Conservation (phyloP, 2,113 vertebrate species). For the Calyptomena viridis region DNA sequence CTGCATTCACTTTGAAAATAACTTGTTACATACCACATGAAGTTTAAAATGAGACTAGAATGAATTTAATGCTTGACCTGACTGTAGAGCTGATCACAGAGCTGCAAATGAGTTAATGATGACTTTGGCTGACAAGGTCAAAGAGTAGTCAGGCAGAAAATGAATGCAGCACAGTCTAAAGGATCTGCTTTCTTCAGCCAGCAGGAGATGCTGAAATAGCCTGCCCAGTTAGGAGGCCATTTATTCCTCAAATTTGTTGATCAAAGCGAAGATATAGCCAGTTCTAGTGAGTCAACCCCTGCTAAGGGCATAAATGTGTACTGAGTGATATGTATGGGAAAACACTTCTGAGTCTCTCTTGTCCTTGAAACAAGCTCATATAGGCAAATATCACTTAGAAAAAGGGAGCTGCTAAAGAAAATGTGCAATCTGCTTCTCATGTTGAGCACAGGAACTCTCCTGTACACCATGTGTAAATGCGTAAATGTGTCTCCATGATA, state of each 20-base stretch:
- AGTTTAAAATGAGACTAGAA: constrained; percentile 15
- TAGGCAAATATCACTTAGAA: not conserved
- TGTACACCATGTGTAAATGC: accelerated
- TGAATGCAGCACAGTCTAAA: not conserved
- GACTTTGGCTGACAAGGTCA: constrained; percentile 26
- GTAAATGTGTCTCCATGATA: not conserved
- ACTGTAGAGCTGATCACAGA: not conserved
- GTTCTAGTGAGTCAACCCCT: not conserved
- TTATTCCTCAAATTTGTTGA: not conserved
- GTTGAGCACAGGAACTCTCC: not conserved
- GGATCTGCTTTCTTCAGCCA: not conserved
- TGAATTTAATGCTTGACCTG: not conserved
- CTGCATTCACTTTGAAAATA: not conserved
- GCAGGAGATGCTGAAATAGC: not conserved
- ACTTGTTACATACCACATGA: not conserved
- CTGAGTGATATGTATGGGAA: not conserved
- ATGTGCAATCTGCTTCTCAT: not conserved
- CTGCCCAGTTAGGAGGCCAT: not conserved
- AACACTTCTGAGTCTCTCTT: not conserved
- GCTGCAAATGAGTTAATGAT: constrained; percentile 50
- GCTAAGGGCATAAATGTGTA: not conserved
- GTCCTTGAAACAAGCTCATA: not conserved
- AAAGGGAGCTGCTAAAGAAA: not conserved
- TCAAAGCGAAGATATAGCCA: not conserved
- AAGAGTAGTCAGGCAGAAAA: constrained; percentile 48